phyloP scores from a whole-genome alignment of 2,113 vertebrate species.

The Aspiorhynchus laticeps region DNA sequence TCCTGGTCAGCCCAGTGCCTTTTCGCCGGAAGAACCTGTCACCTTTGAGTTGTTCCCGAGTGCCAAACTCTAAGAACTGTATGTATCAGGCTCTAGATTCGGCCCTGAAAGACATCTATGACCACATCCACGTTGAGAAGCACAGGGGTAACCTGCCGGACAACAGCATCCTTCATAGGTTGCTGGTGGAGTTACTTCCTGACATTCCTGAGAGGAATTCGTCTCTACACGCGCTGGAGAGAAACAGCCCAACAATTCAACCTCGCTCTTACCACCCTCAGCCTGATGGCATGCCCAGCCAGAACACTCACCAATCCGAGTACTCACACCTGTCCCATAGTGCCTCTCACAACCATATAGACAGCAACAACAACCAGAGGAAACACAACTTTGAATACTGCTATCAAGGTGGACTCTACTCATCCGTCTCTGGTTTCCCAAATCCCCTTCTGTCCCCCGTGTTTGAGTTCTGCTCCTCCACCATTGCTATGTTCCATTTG shows the following conservation, averaged over 20 bases:
- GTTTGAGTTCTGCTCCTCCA: slow-evolving; percentile 42
- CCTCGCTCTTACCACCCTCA: slow-evolving; percentile 71
- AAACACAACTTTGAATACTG: slow-evolving; percentile 70
- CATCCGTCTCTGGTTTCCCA: slow-evolving; percentile 21
- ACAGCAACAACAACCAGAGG: slow-evolving; percentile 64
- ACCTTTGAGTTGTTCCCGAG: slow-evolving; percentile 75
- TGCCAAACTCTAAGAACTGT: slow-evolving; percentile 77
- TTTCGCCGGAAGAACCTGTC: slow-evolving; percentile 83
- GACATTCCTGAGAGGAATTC: slow-evolving; percentile 86
- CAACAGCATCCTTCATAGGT: slow-evolving; percentile 84
- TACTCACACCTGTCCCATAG: slow-evolving; percentile 75
- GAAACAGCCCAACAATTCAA: slow-evolving; percentile 67
- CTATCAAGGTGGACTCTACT: slow-evolving; percentile 81
- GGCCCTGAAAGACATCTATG: slow-evolving; percentile 86
- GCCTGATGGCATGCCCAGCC: slow-evolving; percentile 78
- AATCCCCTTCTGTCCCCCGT: slow-evolving; percentile 21
- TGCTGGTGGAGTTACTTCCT: slow-evolving; percentile 84
- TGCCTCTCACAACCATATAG: slow-evolving; percentile 79
- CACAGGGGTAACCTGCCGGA: slow-evolving; percentile 81
- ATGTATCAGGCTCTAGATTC: slow-evolving; percentile 85
- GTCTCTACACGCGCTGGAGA: slow-evolving; percentile 74
- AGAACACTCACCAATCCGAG: slow-evolving; percentile 74
- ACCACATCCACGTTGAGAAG: slow-evolving; percentile 86
- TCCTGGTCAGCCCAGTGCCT: slow-evolving; percentile 89
- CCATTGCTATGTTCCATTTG: slow-evolving; percentile 39